These are phyloP conservation scores for Leptodactylus fallax DNA, from an alignment of 2,797 vertebrate genomes.

Conservation along the genomic window DNA sequence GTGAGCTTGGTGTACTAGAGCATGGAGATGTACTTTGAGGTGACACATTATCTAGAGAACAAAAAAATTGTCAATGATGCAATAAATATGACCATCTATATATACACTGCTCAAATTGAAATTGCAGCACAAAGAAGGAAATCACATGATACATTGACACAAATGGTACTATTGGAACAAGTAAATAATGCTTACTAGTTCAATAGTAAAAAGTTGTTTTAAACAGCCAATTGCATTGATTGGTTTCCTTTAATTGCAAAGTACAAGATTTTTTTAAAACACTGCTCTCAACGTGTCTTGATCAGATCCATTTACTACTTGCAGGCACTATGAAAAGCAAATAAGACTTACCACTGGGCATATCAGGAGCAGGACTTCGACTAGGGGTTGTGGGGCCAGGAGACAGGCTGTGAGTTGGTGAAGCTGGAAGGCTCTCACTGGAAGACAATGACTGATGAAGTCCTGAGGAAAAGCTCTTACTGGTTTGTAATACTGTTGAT, in stretches of 20 bases:
- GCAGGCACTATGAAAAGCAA: not conserved
- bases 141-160: too few species aligned
- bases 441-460: slow-evolving; percentile 94
- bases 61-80: not conserved
- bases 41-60: slow-evolving; percentile 81
- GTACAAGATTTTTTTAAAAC: too few species aligned
- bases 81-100: too few species aligned
- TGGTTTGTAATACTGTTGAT: slow-evolving; percentile 88
- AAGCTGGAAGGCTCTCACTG: slow-evolving; percentile 94
- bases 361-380: slow-evolving; percentile 87
- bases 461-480: slow-evolving; percentile 93
- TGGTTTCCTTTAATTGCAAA: too few species aligned
- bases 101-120: too few species aligned
- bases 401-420: slow-evolving; percentile 93
- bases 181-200: too few species aligned
- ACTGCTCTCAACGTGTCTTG: too few species aligned
- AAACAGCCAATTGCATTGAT: too few species aligned
- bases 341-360: slow-evolving; percentile 75
- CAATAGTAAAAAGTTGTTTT: too few species aligned
- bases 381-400: slow-evolving; percentile 88
- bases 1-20: slow-evolving; percentile 92
- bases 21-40: slow-evolving; percentile 90
- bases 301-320: too few species aligned
- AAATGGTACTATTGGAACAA: too few species aligned
- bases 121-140: too few species aligned